phyloP scores from a whole-genome alignment of 2,888 invertebrate genomes.

The Hyposoter dolosus region DNA sequence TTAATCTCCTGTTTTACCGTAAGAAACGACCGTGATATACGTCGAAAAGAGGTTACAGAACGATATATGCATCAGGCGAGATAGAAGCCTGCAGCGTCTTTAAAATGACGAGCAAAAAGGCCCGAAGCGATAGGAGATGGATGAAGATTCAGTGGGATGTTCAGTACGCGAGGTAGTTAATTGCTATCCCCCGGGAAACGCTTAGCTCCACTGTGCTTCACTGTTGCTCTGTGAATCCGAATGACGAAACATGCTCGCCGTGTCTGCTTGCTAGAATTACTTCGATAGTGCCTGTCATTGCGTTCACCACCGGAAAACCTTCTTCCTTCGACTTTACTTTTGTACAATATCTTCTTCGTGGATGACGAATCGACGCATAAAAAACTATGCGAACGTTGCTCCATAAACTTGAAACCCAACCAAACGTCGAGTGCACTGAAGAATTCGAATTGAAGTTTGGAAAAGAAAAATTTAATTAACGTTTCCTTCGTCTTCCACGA shows the following conservation, averaged over 20 bases:
- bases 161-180: slow-evolving; percentile 55
- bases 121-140: slow-evolving; percentile 29
- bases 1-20: slow-evolving; percentile 14
- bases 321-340: slow-evolving; percentile 24
- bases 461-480: slow-evolving; percentile 41
- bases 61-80: slow-evolving; percentile 32
- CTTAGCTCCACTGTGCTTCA: slow-evolving; percentile 40
- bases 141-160: slow-evolving; percentile 16
- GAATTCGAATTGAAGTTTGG: slow-evolving; percentile 24
- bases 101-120: slow-evolving; percentile 64
- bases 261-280: slow-evolving; percentile 45
- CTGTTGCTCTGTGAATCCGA: slow-evolving; percentile 52
- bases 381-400: slow-evolving; percentile 8
- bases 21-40: slow-evolving; percentile 4
- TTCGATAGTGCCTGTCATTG: slow-evolving; percentile 51
- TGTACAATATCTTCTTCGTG: slow-evolving; percentile 18
- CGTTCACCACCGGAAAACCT: neutral
- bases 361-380: slow-evolving; percentile 22
- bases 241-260: slow-evolving; percentile 35
- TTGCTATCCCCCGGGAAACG: slow-evolving; percentile 59
- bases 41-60: slow-evolving; percentile 33
- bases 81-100: slow-evolving; percentile 48
- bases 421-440: neutral
- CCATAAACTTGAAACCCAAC: slow-evolving; percentile 6
- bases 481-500: neutral